Evolutionary conservation across 37 sponge, comb jelly and placozoan genomes (phyloP), one percentile per base, ranked within the genome.

Genomic region (Hormiphora californensis): DNA sequence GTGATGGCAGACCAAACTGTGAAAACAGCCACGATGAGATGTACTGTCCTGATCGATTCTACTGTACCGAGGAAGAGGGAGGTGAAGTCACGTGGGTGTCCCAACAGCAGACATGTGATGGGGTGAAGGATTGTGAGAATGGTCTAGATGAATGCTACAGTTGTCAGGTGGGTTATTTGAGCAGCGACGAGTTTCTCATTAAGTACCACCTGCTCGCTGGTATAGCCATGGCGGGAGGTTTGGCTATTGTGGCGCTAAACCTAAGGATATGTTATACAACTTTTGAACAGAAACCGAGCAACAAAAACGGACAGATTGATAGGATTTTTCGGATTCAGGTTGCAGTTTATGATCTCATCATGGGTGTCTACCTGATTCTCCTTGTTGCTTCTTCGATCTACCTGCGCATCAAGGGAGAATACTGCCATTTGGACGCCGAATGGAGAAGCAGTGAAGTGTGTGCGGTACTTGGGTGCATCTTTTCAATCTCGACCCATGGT

Each of bases 121-220:
- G 43, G 28, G 44, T 73, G 3, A 73, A 40, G 81, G 81, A 73
- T 19, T 73, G 81, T 73, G 1, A n/a, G 1, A 39, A 73, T 36
- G 81, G 81, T 4, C 9, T 19, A 15, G 81, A 73, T 73, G 81
- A 73, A 28, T 73, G 81, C 43, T 22, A n/a, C 25, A 73, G 3
- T 27, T 73, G 81, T 73, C 1, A 73, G 8, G 9, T 40, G 41
- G 46, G 81, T 0, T 0, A 33, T 0, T 3, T 73, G 2, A 43
- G 46, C 5, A 43, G 46, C 9, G 40, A 43, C 2, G 22, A 40
- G 44, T 73, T 73, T 73, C 44, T 73, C n/a, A 73, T 73, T 22
- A 1, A 40, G 1, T 41, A n/a, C 44, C 40, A 36, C 21, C 0
- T 40, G 0, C 25, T 73, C 1, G 8, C 43, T n/a, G 4, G 17